Evolutionary conservation across 2,113 vertebrate genomes (phyloP).

Genomic region (Labeo rohita): DNA sequence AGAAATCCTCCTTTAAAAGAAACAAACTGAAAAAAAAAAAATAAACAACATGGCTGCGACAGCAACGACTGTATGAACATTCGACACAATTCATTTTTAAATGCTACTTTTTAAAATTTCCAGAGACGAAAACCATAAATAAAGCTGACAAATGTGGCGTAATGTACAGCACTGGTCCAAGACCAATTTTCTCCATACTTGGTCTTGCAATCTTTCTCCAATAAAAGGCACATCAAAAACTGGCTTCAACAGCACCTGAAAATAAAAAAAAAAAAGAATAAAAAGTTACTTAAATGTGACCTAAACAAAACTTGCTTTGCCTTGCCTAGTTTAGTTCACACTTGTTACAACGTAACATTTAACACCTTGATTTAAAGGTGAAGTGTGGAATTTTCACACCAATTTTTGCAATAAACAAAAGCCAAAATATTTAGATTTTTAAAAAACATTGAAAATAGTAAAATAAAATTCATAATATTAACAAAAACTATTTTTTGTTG

Average conservation of each 20-base stretch:
- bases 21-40: constrained; percentile 30
- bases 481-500: too few relatives aligned
- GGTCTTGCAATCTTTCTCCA: constrained; percentile 59
- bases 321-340: not conserved
- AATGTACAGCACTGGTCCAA: constrained; percentile 84
- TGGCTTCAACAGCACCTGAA: constrained; percentile 63
- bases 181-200: constrained; percentile 65
- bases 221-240: constrained; percentile 58
- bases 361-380: not conserved
- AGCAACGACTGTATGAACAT: constrained; percentile 85
- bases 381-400: not conserved
- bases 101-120: constrained; percentile 78
- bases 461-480: too few relatives aligned
- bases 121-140: constrained; percentile 87
- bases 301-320: not conserved
- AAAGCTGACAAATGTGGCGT: constrained; percentile 90
- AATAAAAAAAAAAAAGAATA: constrained; percentile 44
- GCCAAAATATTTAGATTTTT: not conserved
- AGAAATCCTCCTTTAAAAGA: constrained; percentile 69
- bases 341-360: not conserved
- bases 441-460: not conserved
- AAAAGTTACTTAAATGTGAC: constrained; percentile 37
- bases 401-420: not conserved
- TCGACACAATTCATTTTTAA: constrained; percentile 73
- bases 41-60: constrained; percentile 72